Percentiles rank a stretch among this genome's conserved stretches.
Evolutionary conservation across 2,888 invertebrate genomes (phyloP).

Genomic region (Onthophagus sagittarius): DNA sequence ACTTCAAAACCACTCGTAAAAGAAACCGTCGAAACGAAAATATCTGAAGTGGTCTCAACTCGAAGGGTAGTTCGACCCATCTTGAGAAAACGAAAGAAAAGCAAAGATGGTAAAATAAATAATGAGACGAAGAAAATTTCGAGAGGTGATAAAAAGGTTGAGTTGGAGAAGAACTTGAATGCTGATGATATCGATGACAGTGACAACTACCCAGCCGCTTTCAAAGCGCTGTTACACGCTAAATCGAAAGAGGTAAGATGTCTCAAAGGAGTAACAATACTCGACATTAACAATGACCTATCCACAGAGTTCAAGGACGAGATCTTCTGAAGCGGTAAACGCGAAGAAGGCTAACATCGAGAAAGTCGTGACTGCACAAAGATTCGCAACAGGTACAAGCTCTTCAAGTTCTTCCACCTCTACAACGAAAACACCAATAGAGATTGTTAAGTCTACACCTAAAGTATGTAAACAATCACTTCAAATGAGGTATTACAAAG

Average conservation of each 20-base stretch:
- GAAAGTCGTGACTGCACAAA: constrained; percentile 35
- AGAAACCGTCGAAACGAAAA: constrained; percentile 42
- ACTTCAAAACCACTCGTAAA: constrained; percentile 29
- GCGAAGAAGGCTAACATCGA: constrained; percentile 33
- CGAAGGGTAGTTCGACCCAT: constrained; percentile 34
- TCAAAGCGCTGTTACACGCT: constrained; percentile 61
- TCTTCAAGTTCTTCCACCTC: constrained; percentile 18
- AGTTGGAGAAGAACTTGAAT: constrained; percentile 29
- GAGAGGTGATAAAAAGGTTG: constrained; percentile 35
- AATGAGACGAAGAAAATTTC: constrained; percentile 21
- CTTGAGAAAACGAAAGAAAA: constrained; percentile 23
- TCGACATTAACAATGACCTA: constrained; percentile 32
- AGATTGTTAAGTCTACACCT: not conserved
- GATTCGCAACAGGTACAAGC: constrained; percentile 18
- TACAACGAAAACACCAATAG: constrained; percentile 25
- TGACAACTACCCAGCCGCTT: constrained; percentile 64
- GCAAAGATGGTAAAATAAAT: constrained; percentile 23
- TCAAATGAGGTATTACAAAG: not conserved
- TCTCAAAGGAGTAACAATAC: constrained; percentile 15
- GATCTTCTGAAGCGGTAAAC: constrained; percentile 24
- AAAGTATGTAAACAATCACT: not conserved
- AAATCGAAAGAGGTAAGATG: constrained; percentile 43
- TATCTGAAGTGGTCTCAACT: constrained; percentile 43
- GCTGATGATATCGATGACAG: constrained; percentile 55
- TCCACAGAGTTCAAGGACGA: constrained; percentile 41